Percentiles rank a stretch among this genome's conserved stretches.
phyloP scores from a whole-genome alignment of 2,888 invertebrate species.

The Himalopsyche anomala region DNA sequence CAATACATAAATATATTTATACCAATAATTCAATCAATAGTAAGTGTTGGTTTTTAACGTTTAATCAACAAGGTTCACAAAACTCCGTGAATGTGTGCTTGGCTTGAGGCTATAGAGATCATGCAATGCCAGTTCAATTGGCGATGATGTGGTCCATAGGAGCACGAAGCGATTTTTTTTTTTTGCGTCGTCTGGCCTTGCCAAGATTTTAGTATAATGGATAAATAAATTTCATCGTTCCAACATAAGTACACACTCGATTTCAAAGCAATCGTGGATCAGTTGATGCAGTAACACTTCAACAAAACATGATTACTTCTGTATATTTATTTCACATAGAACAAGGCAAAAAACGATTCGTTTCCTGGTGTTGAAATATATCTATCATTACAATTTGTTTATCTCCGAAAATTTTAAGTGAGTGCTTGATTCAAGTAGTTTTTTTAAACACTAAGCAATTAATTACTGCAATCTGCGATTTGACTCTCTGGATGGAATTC shows the following conservation, averaged over 20 bases:
- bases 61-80: constrained; percentile 23
- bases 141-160: background rate
- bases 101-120: background rate
- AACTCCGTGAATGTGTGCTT: constrained; percentile 2
- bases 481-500: too few relatives aligned
- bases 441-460: too few relatives aligned
- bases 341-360: too few relatives aligned
- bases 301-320: too few relatives aligned
- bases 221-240: constrained; percentile 37
- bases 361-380: too few relatives aligned
- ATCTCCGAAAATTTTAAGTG: too few relatives aligned
- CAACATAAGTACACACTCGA: constrained; percentile 22
- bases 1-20: too few relatives aligned
- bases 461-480: too few relatives aligned
- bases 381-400: too few relatives aligned
- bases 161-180: constrained; percentile 16
- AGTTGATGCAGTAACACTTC: background rate
- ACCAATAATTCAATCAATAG: too few relatives aligned
- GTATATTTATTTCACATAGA: too few relatives aligned
- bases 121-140: background rate
- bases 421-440: too few relatives aligned
- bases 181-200: background rate
- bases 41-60: background rate
- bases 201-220: constrained; percentile 31
- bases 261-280: background rate